Evolutionary conservation across 64 coral and sea anemone genomes (phyloP).

Genomic region (Montipora efflorescens): DNA sequence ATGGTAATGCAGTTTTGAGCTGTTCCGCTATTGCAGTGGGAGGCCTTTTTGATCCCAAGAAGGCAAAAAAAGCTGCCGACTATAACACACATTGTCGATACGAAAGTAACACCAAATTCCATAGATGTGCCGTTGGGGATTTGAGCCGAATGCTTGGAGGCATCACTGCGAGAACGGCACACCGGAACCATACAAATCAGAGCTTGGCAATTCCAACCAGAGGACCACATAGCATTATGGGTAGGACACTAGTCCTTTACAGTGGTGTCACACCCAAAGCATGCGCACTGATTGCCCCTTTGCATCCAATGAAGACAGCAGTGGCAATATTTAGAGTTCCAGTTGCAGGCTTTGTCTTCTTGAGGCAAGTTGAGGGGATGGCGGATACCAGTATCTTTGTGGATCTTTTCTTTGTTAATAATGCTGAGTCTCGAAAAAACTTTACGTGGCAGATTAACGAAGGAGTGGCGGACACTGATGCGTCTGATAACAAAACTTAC

Average conservation of each 20-base stretch:
- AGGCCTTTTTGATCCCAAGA: slow-evolving; percentile 42
- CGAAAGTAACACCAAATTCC: background rate
- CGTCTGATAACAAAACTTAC: slow-evolving; percentile 11
- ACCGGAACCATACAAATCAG: background rate
- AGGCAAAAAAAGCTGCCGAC: slow-evolving; percentile 9
- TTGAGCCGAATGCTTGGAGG: slow-evolving; percentile 62
- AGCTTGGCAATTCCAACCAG: slow-evolving; percentile 50
- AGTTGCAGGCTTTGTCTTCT: slow-evolving; percentile 78
- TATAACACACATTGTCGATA: background rate
- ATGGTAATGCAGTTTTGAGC: slow-evolving; percentile 68
- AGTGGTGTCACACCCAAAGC: slow-evolving; percentile 55
- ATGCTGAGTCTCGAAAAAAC: background rate
- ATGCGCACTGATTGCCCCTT: slow-evolving; percentile 67
- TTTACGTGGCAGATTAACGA: slow-evolving; percentile 66
- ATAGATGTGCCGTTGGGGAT: slow-evolving; percentile 79
- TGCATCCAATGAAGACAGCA: slow-evolving; percentile 15
- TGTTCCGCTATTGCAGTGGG: slow-evolving; percentile 32
- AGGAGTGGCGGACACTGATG: background rate
- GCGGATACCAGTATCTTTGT: slow-evolving; percentile 58
- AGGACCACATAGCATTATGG: slow-evolving; percentile 66
- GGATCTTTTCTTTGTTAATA: slow-evolving; percentile 82
- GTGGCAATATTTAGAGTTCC: slow-evolving; percentile 75
- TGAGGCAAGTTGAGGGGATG: slow-evolving; percentile 62
- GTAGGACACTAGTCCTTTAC: slow-evolving; percentile 79
- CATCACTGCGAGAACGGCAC: slow-evolving; percentile 19